These are phyloP conservation scores for Alouatta palliata DNA, from an alignment of 2,113 vertebrate genomes.

Conservation along the genomic window DNA sequence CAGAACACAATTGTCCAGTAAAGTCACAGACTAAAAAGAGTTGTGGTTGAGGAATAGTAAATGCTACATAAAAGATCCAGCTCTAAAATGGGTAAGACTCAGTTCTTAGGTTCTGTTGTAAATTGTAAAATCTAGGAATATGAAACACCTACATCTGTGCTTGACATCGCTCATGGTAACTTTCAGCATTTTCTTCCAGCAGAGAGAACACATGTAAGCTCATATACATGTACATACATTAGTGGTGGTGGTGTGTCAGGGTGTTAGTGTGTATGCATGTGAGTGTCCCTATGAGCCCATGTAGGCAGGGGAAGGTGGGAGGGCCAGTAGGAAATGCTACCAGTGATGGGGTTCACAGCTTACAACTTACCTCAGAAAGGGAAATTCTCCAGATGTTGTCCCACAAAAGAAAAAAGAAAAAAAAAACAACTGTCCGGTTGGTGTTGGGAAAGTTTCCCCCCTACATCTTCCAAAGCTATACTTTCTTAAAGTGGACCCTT, in stretches of 20 bases:
- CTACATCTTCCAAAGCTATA: not conserved
- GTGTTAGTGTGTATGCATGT: not conserved
- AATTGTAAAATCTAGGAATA: not conserved
- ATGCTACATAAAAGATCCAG: not conserved
- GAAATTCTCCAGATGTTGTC: not conserved
- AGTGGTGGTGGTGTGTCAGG: not conserved
- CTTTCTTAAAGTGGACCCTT: not conserved
- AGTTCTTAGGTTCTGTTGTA: not conserved
- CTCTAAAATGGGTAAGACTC: not conserved
- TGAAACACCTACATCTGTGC: not conserved
- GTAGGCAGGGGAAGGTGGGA: not conserved
- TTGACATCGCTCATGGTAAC: not conserved
- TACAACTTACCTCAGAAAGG: not conserved
- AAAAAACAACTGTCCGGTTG: not conserved
- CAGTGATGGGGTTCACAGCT: not conserved
- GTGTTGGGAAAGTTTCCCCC: not conserved
- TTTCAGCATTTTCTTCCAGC: not conserved
- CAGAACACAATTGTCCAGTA: not conserved
- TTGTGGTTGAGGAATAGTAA: not conserved
- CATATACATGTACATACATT: not conserved
- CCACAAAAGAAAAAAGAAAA: not conserved
- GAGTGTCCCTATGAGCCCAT: not conserved
- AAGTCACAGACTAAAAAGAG: not conserved
- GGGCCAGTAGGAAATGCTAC: not conserved
- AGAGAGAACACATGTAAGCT: not conserved